Evolutionary conservation across 2,888 invertebrate species (phyloP), one percentile per base, ranked within the genome.

Genomic region (Yponomeuta evonymella): DNA sequence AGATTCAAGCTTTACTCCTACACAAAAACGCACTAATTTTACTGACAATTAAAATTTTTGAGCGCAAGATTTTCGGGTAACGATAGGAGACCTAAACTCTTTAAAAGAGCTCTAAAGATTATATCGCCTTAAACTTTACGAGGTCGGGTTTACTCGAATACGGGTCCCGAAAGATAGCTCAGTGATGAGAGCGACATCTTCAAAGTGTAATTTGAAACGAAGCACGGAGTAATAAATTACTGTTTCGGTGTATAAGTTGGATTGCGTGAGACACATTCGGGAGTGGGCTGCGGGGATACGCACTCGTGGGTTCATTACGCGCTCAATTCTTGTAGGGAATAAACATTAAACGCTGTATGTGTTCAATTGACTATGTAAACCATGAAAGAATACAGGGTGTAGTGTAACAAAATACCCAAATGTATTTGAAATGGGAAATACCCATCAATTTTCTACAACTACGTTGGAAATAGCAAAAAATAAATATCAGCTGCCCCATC

Each of bases 251-350:
- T 63, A 63, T 23, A 63, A 66, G 33, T 15, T 11, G 36, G 30
- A 67, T 67, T 67, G 67, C 67, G 67, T 67, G 67, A 67, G 12
- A 10, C 12, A 23, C 67, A 67, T 67, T 67, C 67, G 48, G n/a
- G 43, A 67, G 43, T 67, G 67, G 43, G 66, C 66, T 15, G 36
- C 66, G 29, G 63, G n/a, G n/a, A 6, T 63, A n/a, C 29, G n/a
- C 29, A n/a, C 63, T 63, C n/a, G 63, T n/a, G 8, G 63, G 63
- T 23, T 23, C 23, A 63, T 63, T 65, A 65, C 65, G 10, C n/a
- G 65, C 30, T 30, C 65, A 30, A 65, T 65, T 33, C 12, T 65
- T 30, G 30, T 65, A 30, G 11, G 33, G 33, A 23, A 65, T 5
- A 23, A 29, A 29, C 30, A 30, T 43, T 8, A 8, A 43, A 43